Percentiles rank a stretch among this genome's conserved stretches.
Conservation (phyloP, 2,113 vertebrate genomes). For the Canis aureus region DNA sequence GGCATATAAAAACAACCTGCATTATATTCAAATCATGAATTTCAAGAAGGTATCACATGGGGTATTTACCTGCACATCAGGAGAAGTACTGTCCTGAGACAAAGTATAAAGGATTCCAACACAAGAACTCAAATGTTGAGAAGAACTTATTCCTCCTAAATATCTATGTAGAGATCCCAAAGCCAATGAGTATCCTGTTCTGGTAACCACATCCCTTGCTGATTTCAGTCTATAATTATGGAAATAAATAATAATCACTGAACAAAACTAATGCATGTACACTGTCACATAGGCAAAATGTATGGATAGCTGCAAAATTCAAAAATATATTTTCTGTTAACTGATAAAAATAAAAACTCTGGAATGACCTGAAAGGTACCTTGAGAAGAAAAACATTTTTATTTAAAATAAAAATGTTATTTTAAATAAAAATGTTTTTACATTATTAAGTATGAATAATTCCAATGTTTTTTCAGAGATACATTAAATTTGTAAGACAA, state of each 20-base stretch:
- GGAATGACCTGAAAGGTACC: slow-evolving; percentile 36
- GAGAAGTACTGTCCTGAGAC: slow-evolving; percentile 96
- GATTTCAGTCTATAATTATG: slow-evolving; percentile 91
- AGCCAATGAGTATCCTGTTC: slow-evolving; percentile 94
- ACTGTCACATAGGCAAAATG: slow-evolving; percentile 11
- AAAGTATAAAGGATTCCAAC: slow-evolving; percentile 95
- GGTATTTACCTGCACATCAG: slow-evolving; percentile 94
- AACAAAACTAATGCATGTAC: slow-evolving; percentile 9
- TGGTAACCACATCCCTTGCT: slow-evolving; percentile 93
- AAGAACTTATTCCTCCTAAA: slow-evolving; percentile 92
- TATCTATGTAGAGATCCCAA: slow-evolving; percentile 94
- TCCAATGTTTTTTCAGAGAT: slow-evolving; percentile 54
- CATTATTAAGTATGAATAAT: slow-evolving; percentile 1
- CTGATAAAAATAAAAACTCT: slow-evolving; percentile 30
- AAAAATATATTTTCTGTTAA: slow-evolving; percentile 35
- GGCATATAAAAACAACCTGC: background rate
- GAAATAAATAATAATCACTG: slow-evolving; percentile 63
- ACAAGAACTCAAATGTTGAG: slow-evolving; percentile 93
- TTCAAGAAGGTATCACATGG: slow-evolving; percentile 5
- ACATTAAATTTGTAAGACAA: background rate
- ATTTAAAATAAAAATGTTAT: background rate
- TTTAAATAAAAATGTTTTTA: slow-evolving; percentile 45
- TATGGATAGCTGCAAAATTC: slow-evolving; percentile 49
- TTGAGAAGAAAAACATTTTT: slow-evolving; percentile 37
- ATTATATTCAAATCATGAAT: slow-evolving; percentile 73